Base-by-base conservation (phyloP, 2,797 vertebrate species). In the Xenops minutus region DNA sequence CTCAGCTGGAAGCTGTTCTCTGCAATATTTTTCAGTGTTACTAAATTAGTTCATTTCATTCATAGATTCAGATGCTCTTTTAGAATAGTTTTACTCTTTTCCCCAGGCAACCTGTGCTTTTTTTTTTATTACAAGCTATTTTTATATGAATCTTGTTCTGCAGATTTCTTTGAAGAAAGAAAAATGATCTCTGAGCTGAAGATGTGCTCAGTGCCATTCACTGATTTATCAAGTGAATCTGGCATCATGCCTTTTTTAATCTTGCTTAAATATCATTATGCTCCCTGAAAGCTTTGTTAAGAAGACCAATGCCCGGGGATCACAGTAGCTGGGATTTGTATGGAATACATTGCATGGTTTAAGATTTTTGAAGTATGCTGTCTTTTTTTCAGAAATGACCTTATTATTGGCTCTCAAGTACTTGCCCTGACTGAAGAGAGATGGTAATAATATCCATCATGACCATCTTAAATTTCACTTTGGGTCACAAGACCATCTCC, bases 1-100 rank as follows among this genome's bases (percentile, higher is more conserved):
- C 92, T 95, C 95, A 95, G 96, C 95, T 96, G 92, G 85, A 96
- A 85, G 67, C 89, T 85, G 62, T 61, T 94, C 73, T 85, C 55
- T 81, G 68, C 80, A 89, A 88, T 88, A 87, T 96, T 95, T 94
- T 85, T 90, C 78, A 56, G 49, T 84, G 59, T 86, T 95, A 89
- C 92, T 93, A 93, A 92, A 95, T 96, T 82, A 94, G 66, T 73
- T 93, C n/a, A 14, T 92, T 92, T 46, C 34, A 81, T 95, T 83
- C 73, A 84, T 64, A 93, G 62, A 88, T 88, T 90, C 89, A 77
- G 51, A 77, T 83, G 84, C 21, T 92, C 46, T 86, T 95, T 96
- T 94, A 84, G 48, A 92, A 90, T 73, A 80, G 44, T 91, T 94
- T 89, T 83, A 67, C 55, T 88, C 32, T 66, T 94, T 91, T 73